phyloP scores from a whole-genome alignment of 2,888 invertebrate genomes.

The Mesochorus sp. region DNA sequence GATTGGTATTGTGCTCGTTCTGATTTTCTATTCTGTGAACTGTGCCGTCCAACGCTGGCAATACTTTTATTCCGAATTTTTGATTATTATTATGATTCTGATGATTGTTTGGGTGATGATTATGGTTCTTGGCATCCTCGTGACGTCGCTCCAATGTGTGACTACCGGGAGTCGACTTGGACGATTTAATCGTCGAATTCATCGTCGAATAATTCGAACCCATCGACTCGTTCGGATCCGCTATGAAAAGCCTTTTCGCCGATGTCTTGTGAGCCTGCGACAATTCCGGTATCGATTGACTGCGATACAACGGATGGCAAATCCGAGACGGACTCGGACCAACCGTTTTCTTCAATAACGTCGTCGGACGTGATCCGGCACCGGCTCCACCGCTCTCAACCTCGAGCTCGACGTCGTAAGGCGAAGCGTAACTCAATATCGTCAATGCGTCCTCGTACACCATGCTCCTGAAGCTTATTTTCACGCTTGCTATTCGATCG shows the following conservation, averaged over 20 bases:
- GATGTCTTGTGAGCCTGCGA: constrained; percentile 83
- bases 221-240: constrained; percentile 80
- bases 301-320: constrained; percentile 89
- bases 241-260: constrained; percentile 80
- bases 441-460: constrained; percentile 95
- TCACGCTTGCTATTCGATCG: constrained; percentile 93
- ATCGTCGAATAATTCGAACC: constrained; percentile 82
- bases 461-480: constrained; percentile 93
- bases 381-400: constrained; percentile 84
- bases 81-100: constrained; percentile 83
- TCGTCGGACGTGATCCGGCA: constrained; percentile 78
- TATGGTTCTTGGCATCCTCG: constrained; percentile 83
- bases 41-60: constrained; percentile 81
- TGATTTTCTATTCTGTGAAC: constrained; percentile 79
- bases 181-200: constrained; percentile 77
- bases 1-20: constrained; percentile 80
- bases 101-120: constrained; percentile 81
- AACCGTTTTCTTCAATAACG: constrained; percentile 79
- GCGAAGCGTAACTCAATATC: constrained; percentile 94
- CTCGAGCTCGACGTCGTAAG: constrained; percentile 92
- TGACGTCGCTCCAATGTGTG: constrained; percentile 77
- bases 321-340: constrained; percentile 82
- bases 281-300: constrained; percentile 91
- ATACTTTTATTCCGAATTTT: constrained; percentile 88
- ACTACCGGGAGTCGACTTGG: constrained; percentile 74